Percentiles rank a stretch among this genome's conserved stretches.
These are phyloP conservation scores for Molossus alvarezi DNA, from an alignment of 2,797 vertebrate species.

Conservation along the genomic window DNA sequence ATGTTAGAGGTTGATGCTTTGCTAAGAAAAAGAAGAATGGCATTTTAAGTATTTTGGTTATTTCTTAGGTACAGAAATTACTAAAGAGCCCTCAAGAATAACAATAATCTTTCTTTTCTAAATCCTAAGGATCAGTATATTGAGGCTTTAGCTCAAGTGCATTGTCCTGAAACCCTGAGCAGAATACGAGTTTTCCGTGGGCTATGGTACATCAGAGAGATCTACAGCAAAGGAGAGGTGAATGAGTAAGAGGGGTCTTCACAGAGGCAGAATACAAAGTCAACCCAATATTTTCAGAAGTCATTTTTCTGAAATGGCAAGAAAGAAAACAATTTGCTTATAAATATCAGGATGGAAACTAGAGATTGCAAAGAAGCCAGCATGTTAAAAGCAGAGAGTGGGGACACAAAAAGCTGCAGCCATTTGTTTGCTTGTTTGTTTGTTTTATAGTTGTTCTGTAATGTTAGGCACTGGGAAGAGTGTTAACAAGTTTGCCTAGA, in stretches of 20 bases:
- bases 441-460: neutral
- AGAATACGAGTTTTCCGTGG: neutral
- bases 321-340: neutral
- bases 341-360: neutral
- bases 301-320: neutral
- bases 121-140: neutral
- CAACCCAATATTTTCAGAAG: neutral
- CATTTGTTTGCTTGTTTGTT: neutral
- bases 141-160: neutral
- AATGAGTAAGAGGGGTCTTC: neutral
- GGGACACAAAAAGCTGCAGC: neutral
- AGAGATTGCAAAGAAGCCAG: neutral
- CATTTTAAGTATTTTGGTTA: conserved; percentile 1
- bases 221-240: neutral
- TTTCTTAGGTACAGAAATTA: neutral
- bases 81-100: neutral
- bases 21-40: neutral
- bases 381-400: neutral
- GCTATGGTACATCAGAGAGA: neutral
- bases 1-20: neutral
- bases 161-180: neutral
- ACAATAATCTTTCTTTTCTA: neutral
- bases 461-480: neutral
- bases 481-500: neutral
- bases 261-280: neutral